phyloP scores from a whole-genome alignment of 2,113 vertebrate genomes.

The Nothobranchius furzeri region DNA sequence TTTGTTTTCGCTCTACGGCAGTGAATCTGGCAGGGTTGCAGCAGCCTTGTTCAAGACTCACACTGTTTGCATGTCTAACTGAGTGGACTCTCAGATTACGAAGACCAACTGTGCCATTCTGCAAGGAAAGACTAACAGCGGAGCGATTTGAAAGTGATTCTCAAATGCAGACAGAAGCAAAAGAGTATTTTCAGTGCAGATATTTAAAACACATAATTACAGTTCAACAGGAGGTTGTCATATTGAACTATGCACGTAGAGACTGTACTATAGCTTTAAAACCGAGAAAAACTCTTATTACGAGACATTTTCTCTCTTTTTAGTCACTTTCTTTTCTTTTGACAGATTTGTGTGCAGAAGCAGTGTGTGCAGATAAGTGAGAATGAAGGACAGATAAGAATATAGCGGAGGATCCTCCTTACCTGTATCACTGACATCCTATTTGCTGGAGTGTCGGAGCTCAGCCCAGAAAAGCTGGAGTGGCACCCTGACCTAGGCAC shows the following conservation, averaged over 20 bases:
- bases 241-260: slow-evolving; percentile 40
- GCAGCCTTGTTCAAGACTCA: slow-evolving; percentile 75
- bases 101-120: slow-evolving; percentile 70
- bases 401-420: slow-evolving; percentile 62
- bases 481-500: slow-evolving; percentile 97
- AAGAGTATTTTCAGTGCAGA: slow-evolving; percentile 8
- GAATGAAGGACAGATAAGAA: slow-evolving; percentile 68
- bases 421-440: slow-evolving; percentile 99
- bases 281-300: slow-evolving; percentile 46
- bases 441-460: slow-evolving; percentile 90
- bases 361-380: slow-evolving; percentile 60
- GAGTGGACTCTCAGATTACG: slow-evolving; percentile 66
- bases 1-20: slow-evolving; percentile 72
- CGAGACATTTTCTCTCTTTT: slow-evolving; percentile 50
- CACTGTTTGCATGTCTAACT: slow-evolving; percentile 72
- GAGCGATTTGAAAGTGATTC: slow-evolving; percentile 43
- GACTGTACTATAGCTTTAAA: slow-evolving; percentile 35
- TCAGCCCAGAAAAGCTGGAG: slow-evolving; percentile 96
- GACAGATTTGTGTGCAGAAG: slow-evolving; percentile 66
- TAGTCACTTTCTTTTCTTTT: slow-evolving; percentile 63
- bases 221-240: slow-evolving; percentile 21
- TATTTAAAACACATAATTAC: slow-evolving; percentile 31
- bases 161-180: slow-evolving; percentile 23
- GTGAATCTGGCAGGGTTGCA: slow-evolving; percentile 72
- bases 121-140: slow-evolving; percentile 35